A percentile compares a stretch with the other conserved stretches of the same genome.
These are phyloP conservation scores for Brachirus orientalis DNA, from an alignment of 2,113 vertebrate species.

Conservation along the genomic window DNA sequence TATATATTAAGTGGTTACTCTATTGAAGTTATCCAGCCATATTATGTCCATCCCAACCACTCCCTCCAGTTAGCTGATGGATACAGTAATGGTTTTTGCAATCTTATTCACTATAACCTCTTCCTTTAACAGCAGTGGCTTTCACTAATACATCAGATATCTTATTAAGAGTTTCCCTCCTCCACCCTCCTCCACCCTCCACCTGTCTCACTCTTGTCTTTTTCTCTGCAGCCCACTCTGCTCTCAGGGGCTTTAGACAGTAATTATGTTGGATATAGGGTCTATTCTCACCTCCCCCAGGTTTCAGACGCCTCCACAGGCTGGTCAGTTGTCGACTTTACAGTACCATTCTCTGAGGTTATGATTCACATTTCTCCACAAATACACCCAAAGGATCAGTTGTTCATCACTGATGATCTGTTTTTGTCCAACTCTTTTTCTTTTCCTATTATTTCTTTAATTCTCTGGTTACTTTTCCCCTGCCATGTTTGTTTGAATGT, in stretches of 20 bases:
- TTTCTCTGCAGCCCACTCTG: constrained; percentile 22
- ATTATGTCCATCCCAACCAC: constrained; percentile 24
- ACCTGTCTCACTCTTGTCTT: constrained; percentile 12
- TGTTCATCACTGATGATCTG: not conserved
- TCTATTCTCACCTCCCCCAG: constrained; percentile 39
- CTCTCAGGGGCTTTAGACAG: constrained; percentile 33
- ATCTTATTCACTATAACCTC: constrained; percentile 11
- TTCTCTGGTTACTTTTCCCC: not conserved
- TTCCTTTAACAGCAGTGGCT: constrained; percentile 31
- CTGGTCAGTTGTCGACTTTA: constrained; percentile 19
- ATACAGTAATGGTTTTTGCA: constrained; percentile 13
- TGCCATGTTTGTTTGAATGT: not conserved
- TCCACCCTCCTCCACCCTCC: constrained; percentile 13
- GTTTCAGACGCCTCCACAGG: constrained; percentile 24
- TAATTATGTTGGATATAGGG: constrained; percentile 52
- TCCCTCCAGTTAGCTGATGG: constrained; percentile 15
- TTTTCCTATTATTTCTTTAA: not conserved
- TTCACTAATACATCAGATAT: constrained; percentile 44
- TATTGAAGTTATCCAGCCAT: constrained; percentile 41
- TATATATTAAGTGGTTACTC: constrained; percentile 46
- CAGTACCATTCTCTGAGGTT: constrained; percentile 1
- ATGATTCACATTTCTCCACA: constrained; percentile 8
- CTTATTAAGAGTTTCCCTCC: constrained; percentile 35
- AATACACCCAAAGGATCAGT: constrained; percentile 18
- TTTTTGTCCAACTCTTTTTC: not conserved